Base-by-base conservation (phyloP, 2,888 invertebrate genomes). In the Choristoneura rosaceana region DNA sequence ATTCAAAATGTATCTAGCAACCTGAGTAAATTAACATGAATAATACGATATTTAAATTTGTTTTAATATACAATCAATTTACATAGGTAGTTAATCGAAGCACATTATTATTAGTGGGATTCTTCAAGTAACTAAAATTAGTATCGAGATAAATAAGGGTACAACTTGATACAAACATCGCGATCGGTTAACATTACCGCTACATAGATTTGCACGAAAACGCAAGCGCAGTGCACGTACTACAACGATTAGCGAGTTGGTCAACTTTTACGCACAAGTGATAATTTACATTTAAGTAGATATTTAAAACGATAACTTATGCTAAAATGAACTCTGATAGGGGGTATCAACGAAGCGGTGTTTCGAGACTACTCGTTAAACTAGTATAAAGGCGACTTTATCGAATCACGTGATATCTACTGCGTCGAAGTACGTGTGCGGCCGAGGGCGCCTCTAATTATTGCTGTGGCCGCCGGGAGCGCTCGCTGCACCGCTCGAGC, bases 31-130 rank as follows among this genome's bases (percentile, higher is more conserved):
- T 85, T 85, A 92, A 91, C 88, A 86, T 86, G 87, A 87, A 85
- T 87, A 88, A 88, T 89, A 89, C 84, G 83, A 87, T 55, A 55
- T 86, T 89, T 89, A 82, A 82, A 86, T 83, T 86, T 87, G 84
- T 86, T 89, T 90, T 82, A 92, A 91, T 91, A 90, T 92, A 92
- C 92, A 91, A 89, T 87, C 81, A 84, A 87, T 90, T 89, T 91
- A 91, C 88, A 91, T 85, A 85, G 52, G 55, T 62, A 62, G 81
- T 88, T 82, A 85, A 88, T 89, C 80, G 86, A 91, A 92, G 92
- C 91, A 87, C 86, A 86, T 68, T 67, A 85, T 88, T 81, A 85
- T 79, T 85, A 69, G 84, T 74, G 74, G 87, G 83, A 83, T 84
- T 82, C 86, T 84, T 89, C 87, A 86, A 89, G 86, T 82, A 81